Evolutionary conservation across 2,113 vertebrate genomes (phyloP), one percentile per base, ranked within the genome.

Genomic region (Alethe diademata): DNA sequence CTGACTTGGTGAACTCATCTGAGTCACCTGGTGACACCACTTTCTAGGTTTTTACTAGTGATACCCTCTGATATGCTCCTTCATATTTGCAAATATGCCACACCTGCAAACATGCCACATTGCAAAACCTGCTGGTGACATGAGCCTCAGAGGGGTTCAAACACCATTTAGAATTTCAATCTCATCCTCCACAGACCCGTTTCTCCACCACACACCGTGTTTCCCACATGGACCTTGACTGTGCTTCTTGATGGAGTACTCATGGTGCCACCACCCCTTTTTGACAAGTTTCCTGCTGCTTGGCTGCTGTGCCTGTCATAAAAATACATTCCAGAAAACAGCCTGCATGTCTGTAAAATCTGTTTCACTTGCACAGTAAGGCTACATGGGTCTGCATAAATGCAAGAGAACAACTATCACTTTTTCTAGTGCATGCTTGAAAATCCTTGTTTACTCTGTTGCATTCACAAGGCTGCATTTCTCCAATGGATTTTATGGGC

Each of bases 141-240:
- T 20, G 58, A 85, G 43, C 25, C n/a, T 45, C 45, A 57, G 47
- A n/a, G 25, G 19, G 18, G 11, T 51, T 85, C 62, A 58, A 36
- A 66, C 28, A 31, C 48, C 42, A 3, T 16, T 65, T 31, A 36
- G 22, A 35, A 42, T 65, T 90, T 75, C 47, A 33, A 0, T 66
- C 0, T 1, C 24, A 48, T 47, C 38, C 45, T 78, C 33, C 12
- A 14, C 31, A 36, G 8, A 35, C 36, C 15, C 0, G 0, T 60
- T 93, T 86, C 35, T 88, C 60, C 2, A 4, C 25, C 42, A 16
- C 22, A 29, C 18, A 5, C 31, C 0, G 0, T 18, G 23, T 79
- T 66, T 88, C 33, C 64, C 33, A 20, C 2, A 0, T 1, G 7
- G 28, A 33, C 74, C 36, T 81, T 75, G 83, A 15, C 31, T 29